These are phyloP conservation scores for Tenualosa ilisha DNA, from an alignment of 2,797 vertebrate species.

Conservation along the genomic window DNA sequence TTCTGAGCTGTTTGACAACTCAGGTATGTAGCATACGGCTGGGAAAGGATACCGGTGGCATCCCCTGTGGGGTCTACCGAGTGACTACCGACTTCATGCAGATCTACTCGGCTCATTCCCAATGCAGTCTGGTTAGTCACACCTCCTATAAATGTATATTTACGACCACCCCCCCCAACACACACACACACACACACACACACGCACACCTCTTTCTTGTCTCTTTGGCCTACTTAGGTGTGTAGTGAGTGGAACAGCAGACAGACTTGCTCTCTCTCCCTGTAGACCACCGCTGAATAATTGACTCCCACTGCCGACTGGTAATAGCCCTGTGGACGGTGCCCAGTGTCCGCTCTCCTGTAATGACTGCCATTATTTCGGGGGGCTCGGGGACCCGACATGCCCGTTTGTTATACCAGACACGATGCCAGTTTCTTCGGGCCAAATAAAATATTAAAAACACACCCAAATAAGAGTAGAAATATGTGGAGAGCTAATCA, in stretches of 20 bases:
- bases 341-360: slow-evolving; percentile 55
- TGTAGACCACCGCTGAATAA: slow-evolving; percentile 74
- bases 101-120: background rate
- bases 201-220: slow-evolving; percentile 39
- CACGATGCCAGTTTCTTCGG: background rate
- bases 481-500: no score
- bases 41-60: background rate
- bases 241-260: slow-evolving; percentile 78
- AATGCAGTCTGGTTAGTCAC: no score
- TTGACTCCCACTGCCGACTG: slow-evolving; percentile 68
- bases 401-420: background rate
- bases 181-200: background rate
- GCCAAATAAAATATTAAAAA: background rate
- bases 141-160: background rate
- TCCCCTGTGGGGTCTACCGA: background rate
- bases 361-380: slow-evolving; percentile 72
- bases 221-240: slow-evolving; percentile 80
- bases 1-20: slow-evolving; percentile 1
- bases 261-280: slow-evolving; percentile 62
- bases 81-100: background rate
- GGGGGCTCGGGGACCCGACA: background rate
- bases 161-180: background rate
- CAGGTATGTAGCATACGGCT: background rate
- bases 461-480: background rate
- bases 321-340: slow-evolving; percentile 73